These are phyloP conservation scores for Halcyon senegalensis DNA, from an alignment of 2,113 vertebrate species.

Conservation along the genomic window DNA sequence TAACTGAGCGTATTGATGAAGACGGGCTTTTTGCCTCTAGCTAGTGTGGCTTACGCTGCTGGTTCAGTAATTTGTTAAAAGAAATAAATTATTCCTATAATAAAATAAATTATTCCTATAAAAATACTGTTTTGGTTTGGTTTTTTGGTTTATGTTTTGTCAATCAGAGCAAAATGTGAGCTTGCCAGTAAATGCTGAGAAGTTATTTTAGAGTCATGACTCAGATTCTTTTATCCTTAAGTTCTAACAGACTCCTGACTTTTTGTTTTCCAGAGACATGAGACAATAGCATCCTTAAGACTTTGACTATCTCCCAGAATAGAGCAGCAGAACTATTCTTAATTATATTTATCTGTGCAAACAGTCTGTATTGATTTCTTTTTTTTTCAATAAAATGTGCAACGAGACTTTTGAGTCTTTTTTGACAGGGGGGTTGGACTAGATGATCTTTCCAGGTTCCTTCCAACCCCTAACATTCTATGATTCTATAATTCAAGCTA, in stretches of 20 bases:
- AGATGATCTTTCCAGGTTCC: no score
- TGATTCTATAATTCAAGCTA: not conserved
- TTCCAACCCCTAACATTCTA: no score
- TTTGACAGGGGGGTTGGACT: no score
- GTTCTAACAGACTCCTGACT: not conserved
- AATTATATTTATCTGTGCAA: not conserved
- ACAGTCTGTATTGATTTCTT: not conserved
- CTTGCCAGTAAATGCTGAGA: not conserved
- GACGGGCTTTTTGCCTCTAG: not conserved
- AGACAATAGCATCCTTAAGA: not conserved
- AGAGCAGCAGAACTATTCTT: not conserved
- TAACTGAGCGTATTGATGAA: not conserved
- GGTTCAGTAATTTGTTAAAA: not conserved
- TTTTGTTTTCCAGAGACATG: not conserved
- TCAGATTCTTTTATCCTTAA: not conserved
- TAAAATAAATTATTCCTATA: not conserved
- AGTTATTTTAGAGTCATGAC: not conserved
- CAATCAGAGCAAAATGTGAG: not conserved
- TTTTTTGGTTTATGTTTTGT: not conserved
- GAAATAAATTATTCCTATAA: not conserved
- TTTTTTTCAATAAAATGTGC: not conserved
- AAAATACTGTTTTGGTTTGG: not conserved
- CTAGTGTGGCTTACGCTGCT: not conserved
- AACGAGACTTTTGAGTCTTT: not conserved
- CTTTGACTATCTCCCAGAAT: not conserved